Base-by-base conservation (phyloP, 2,797 vertebrate species). In the Arctocebus calabarensis region DNA sequence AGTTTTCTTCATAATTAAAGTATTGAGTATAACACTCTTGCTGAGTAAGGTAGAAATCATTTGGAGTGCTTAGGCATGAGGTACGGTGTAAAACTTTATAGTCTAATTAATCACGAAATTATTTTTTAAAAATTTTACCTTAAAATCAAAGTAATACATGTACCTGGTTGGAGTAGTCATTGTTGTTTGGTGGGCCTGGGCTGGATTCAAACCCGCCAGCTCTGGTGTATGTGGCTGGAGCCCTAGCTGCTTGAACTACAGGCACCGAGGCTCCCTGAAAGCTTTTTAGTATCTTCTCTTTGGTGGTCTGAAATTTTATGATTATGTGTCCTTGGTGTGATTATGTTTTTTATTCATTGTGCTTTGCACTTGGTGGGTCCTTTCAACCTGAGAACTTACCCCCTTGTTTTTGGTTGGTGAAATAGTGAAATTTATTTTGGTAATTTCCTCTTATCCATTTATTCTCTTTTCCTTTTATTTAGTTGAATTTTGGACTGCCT, bases 401-500 rank as follows among this genome's bases (percentile, higher is more conserved):
- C n/a, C 20, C 16, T 7, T 23, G 16, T 62, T 64, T 37, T 11
- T 66, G 64, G 32, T 16, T 66, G 64, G 64, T 66, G 32, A n/a
- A 66, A 66, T 66, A 66, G 62, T 95, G 57, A 92, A 88, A 89
- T 79, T 78, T 68, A 29, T 48, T 64, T 81, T 75, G 45, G 10
- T 84, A 43, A 34, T 91, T 64, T 91, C n/a, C 81, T 85, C 37
- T n/a, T 89, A 93, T 78, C 2, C 23, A 59, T 87, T 83, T 73
- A 87, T 73, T 85, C 57, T 55, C 10, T 71, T 73, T 22, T 75
- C 32, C 52, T 91, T 81, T 75, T 45, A n/a, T 37, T 88, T 55
- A 62, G 43, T 78, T 84, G 32, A 23, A 78, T 52, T 87, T 86
- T 90, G 32, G 43, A 75, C 55, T 3, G 62, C 12, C 43, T 84